These are phyloP conservation scores for Entomobrya multifasciata DNA, from an alignment of 2,888 invertebrate genomes.

Conservation along the genomic window DNA sequence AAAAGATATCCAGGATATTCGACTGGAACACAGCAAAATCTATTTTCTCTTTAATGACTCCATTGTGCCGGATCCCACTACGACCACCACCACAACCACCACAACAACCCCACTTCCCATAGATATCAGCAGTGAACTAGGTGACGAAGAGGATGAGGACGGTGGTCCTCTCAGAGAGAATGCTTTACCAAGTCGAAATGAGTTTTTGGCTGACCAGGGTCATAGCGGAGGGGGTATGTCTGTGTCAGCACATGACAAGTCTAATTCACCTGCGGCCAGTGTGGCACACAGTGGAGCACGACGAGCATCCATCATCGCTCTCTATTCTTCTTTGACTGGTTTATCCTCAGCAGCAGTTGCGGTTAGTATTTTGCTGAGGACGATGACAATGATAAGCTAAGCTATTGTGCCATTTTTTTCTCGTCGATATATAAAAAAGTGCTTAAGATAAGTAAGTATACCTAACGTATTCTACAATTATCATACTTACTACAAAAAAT, in stretches of 20 bases:
- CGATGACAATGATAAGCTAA: background rate
- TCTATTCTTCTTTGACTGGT: background rate
- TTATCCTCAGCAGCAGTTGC: background rate
- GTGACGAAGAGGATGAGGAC: slow-evolving; percentile 45
- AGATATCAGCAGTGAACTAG: background rate
- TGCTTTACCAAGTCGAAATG: slow-evolving; percentile 62
- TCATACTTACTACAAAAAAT: too few species aligned
- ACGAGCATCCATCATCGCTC: background rate
- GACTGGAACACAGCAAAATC: slow-evolving; percentile 88
- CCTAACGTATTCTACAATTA: too few species aligned
- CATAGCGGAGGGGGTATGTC: slow-evolving; percentile 5
- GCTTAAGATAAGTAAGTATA: too few species aligned
- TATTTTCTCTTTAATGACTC: slow-evolving; percentile 89
- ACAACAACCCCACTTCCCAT: slow-evolving; percentile 67
- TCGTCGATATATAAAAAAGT: background rate
- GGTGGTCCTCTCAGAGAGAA: slow-evolving; percentile 39
- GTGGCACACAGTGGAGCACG: slow-evolving; percentile 17
- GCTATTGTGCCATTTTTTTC: background rate
- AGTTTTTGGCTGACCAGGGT: slow-evolving; percentile 59
- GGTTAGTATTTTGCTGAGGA: background rate
- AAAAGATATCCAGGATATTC: slow-evolving; percentile 84
- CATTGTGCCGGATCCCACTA: slow-evolving; percentile 89
- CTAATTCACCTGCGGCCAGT: slow-evolving; percentile 50
- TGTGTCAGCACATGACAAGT: background rate
- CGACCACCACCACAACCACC: slow-evolving; percentile 84